Conservation (phyloP, 2,113 vertebrate species). For the Grallaria varia region DNA sequence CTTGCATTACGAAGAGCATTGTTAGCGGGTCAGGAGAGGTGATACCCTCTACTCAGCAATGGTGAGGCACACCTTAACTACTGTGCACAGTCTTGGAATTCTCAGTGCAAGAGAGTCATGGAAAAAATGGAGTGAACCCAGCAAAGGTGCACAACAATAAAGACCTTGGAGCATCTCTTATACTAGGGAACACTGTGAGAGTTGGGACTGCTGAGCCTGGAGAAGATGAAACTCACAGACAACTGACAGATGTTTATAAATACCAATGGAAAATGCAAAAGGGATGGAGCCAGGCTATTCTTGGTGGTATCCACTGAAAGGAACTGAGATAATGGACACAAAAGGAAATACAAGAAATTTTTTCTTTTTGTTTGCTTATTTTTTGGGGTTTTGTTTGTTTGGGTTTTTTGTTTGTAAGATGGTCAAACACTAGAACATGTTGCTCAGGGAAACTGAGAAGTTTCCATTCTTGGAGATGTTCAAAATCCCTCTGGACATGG, state of each 20-base stretch:
- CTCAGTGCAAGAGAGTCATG: neutral
- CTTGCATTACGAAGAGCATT: neutral
- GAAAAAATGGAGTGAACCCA: neutral
- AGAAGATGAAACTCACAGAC: neutral
- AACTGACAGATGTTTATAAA: neutral
- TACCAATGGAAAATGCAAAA: neutral
- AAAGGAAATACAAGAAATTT: neutral
- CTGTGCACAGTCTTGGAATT: neutral
- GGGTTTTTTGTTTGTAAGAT: neutral
- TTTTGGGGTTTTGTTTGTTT: too few relatives aligned
- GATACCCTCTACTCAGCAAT: neutral
- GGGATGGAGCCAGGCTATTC: neutral
- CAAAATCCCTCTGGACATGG: neutral
- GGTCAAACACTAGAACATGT: neutral
- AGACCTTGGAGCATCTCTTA: neutral
- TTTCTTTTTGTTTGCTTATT: neutral
- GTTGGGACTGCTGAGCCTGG: rapidly evolving
- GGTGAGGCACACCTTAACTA: neutral
- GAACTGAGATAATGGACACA: neutral
- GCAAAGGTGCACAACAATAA: neutral
- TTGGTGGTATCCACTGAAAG: neutral
- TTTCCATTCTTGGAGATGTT: neutral
- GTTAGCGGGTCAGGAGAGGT: neutral
- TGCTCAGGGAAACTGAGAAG: neutral
- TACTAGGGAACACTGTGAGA: neutral